Evolutionary conservation across 2,888 invertebrate species (phyloP), one percentile per base, ranked within the genome.

Genomic region (Alitta virens): DNA sequence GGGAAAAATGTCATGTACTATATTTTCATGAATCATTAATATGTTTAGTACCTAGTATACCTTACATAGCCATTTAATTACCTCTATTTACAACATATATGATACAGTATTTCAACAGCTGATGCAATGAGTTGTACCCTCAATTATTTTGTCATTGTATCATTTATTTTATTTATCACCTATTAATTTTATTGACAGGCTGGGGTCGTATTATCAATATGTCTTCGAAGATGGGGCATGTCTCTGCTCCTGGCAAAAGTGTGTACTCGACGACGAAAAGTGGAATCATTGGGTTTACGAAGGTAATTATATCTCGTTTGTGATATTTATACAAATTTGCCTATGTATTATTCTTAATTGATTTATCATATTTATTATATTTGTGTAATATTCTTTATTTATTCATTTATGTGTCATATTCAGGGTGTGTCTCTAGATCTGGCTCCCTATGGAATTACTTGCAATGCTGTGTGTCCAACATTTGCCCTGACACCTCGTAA

Each of bases 181-280:
- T n/a, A n/a, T n/a, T n/a, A n/a, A 40, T 40, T 12, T 40, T 40
- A 16, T 40, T 33, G 49, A 5, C 18, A 75, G 74, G 72, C 1
- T 72, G 72, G 71, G 78, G 78, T 5, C 57, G 75, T 27, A 75
- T 75, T 26, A 65, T 75, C 18, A 73, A 72, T 59, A 74, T 72
- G 46, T 71, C 75, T 0, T 74, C 74, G 5, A 71, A 71, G 63
- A 73, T 74, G 73, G 73, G 69, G 0, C 16, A 72, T 1, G 70
- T 74, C 5, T 72, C 72, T 40, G 54, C 65, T 0, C 67, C 67
- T 0, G 72, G 73, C 1, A 74, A 74, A 53, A 63, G 68, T 0
- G 70, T 72, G 0, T 74, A 74, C 63, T 70, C 71, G 27, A 68
- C 70, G 7, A 69, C 66, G 0, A 73, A 74, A 57, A 62, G 71